Conservation (phyloP, 1,140 invertebrate species). For the Ips nitidus region DNA sequence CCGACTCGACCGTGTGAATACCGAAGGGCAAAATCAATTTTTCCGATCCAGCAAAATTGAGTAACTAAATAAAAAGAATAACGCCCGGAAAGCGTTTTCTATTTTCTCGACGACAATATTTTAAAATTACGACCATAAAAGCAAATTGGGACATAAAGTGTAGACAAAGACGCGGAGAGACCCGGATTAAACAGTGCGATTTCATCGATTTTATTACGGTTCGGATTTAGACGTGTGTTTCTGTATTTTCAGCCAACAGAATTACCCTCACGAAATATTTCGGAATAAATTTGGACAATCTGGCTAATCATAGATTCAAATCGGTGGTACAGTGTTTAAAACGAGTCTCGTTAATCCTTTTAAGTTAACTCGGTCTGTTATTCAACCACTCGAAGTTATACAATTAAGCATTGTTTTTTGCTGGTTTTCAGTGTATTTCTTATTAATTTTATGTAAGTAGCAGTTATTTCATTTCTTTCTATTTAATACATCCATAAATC, state of each 20-base stretch:
- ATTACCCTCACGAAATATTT: neutral
- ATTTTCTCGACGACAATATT: constrained; percentile 14
- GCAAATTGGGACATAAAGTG: constrained; percentile 17
- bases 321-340: too few species aligned
- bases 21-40: constrained; percentile 1
- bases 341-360: too few species aligned
- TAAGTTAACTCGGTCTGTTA: too few species aligned
- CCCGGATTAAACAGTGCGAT: constrained; percentile 7
- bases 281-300: too few species aligned
- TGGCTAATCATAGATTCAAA: too few species aligned
- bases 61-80: constrained; percentile 16
- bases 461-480: too few species aligned
- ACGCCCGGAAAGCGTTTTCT: constrained; percentile 5
- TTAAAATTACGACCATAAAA: constrained; percentile 18
- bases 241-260: neutral
- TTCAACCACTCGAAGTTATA: too few species aligned
- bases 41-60: constrained; percentile 5
- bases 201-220: constrained; percentile 15
- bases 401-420: too few species aligned
- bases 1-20: too few species aligned
- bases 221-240: constrained; percentile 10
- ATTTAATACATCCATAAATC: too few species aligned
- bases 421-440: too few species aligned
- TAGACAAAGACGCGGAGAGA: constrained; percentile 7
- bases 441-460: too few species aligned